Conservation (phyloP, 1,140 invertebrate species). For the Drosophila parabipectinata region DNA sequence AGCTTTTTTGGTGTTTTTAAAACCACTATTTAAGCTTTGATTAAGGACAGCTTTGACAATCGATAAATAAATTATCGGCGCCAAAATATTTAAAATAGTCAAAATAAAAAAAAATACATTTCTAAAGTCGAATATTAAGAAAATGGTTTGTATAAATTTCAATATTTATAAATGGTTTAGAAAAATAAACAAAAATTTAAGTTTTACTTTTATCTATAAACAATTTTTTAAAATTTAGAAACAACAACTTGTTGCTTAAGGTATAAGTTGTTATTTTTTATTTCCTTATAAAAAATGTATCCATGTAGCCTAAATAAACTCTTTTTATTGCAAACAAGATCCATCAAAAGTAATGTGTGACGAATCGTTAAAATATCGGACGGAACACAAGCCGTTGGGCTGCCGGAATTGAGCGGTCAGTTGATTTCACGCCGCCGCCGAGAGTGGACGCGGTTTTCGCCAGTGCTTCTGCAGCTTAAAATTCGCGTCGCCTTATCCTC, state of each 20-base stretch:
- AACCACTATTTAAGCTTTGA: conserved; percentile 8
- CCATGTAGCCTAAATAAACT: not conserved
- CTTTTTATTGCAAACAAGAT: not conserved
- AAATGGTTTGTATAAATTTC: not conserved
- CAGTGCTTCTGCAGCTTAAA: conserved; percentile 19
- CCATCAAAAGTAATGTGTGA: not conserved
- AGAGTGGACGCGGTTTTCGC: conserved; percentile 55
- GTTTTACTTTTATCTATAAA: not conserved
- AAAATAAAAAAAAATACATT: not conserved
- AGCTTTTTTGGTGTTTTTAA: not conserved
- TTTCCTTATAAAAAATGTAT: not conserved
- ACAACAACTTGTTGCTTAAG: not conserved
- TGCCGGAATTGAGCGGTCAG: conserved; percentile 34
- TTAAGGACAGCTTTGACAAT: conserved; percentile 12
- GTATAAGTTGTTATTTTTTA: not conserved
- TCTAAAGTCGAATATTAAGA: not conserved
- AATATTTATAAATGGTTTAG: not conserved
- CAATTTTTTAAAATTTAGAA: not conserved
- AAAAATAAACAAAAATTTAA: not conserved
- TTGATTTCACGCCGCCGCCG: conserved; percentile 59
- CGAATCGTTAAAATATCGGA: not conserved
- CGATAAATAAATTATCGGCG: conserved; percentile 19
- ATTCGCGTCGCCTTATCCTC: conserved; percentile 37
- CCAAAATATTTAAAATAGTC: not conserved
- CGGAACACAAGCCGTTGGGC: conserved; percentile 12